Evolutionary conservation across 2,888 invertebrate species (phyloP).

Genomic region (Cataglyphis livida): DNA sequence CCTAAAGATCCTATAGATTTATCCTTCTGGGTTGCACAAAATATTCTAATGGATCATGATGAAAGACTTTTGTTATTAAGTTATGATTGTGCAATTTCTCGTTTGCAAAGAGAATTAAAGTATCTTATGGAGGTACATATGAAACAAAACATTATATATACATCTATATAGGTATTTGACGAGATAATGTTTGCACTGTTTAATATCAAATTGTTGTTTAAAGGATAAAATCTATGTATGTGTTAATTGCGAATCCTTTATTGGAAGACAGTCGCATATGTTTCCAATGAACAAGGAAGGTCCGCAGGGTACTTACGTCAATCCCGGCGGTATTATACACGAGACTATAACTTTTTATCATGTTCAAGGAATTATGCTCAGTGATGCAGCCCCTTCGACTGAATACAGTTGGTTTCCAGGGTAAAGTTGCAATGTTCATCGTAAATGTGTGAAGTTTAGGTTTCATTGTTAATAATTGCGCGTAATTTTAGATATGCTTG

Average conservation of each 20-base stretch:
- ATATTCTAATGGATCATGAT: constrained; percentile 90
- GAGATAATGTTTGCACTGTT: background rate
- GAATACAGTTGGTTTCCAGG: constrained; percentile 95
- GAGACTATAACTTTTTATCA: constrained; percentile 91
- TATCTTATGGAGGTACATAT: constrained; percentile 80
- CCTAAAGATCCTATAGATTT: constrained; percentile 90
- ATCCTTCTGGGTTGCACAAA: constrained; percentile 93
- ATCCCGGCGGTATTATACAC: constrained; percentile 92
- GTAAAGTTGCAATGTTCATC: constrained; percentile 83
- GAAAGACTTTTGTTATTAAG: constrained; percentile 89
- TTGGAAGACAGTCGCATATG: constrained; percentile 90
- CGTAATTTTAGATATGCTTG: constrained; percentile 89
- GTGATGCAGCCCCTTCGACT: constrained; percentile 88
- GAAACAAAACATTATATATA: background rate
- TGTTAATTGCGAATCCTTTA: constrained; percentile 86
- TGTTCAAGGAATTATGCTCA: constrained; percentile 86
- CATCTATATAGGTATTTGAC: background rate
- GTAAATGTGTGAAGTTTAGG: background rate
- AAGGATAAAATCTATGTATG: constrained; percentile 85
- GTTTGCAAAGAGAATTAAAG: constrained; percentile 88
- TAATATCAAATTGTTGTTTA: constrained; percentile 59
- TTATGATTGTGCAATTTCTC: constrained; percentile 89
- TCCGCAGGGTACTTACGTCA: constrained; percentile 93
- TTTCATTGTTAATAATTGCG: constrained; percentile 15
- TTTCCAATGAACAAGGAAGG: constrained; percentile 94